Conservation (phyloP, 2,113 vertebrate genomes). For the Corythaixoides concolor region DNA sequence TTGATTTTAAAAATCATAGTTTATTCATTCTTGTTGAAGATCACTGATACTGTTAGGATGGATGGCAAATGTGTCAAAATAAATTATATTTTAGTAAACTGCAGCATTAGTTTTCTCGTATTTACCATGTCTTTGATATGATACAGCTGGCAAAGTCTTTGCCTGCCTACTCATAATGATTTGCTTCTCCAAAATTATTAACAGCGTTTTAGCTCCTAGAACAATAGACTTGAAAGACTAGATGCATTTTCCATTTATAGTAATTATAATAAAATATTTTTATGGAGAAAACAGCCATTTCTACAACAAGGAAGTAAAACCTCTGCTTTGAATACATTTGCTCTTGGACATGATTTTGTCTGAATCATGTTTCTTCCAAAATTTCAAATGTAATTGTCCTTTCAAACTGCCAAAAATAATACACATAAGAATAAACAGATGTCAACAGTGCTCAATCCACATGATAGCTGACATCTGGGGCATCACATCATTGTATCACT, state of each 20-base stretch:
- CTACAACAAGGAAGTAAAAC: background rate
- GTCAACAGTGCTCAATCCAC: background rate
- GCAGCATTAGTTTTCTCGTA: background rate
- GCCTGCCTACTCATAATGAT: background rate
- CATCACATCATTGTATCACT: background rate
- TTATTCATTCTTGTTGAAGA: background rate
- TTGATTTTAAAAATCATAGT: background rate
- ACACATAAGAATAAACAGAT: background rate
- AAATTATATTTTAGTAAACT: background rate
- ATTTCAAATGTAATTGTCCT: background rate
- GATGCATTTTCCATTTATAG: background rate
- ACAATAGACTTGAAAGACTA: background rate
- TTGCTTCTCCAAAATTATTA: background rate
- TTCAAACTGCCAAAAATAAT: background rate
- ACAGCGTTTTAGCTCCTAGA: background rate
- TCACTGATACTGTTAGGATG: background rate
- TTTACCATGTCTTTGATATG: background rate
- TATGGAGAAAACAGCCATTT: background rate
- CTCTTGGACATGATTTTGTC: background rate
- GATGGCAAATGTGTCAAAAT: background rate
- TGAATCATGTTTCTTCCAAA: background rate
- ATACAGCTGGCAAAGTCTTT: background rate
- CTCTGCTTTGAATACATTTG: background rate
- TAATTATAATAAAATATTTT: background rate
- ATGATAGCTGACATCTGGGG: background rate